Evolutionary conservation across 2,113 vertebrate species (phyloP).

Genomic region (Ptychochromis oligacanthus): DNA sequence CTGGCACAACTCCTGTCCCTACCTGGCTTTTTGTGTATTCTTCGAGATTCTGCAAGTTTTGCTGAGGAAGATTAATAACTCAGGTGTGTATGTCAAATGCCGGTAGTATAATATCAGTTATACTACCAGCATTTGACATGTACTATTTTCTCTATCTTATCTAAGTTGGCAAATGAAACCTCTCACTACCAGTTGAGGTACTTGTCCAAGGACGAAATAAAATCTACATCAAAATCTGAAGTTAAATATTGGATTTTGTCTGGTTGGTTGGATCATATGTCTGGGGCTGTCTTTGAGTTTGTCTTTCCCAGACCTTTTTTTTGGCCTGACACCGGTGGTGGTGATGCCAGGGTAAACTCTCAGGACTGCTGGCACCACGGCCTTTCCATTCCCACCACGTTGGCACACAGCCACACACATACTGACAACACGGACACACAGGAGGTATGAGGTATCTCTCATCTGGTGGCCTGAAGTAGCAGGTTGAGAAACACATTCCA

Average conservation of each 20-base stretch:
- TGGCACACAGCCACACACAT: slow-evolving; percentile 20
- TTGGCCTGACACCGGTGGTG: slow-evolving; percentile 1
- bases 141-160: not conserved
- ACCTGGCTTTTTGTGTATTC: not conserved
- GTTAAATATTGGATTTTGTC: not conserved
- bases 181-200: not conserved
- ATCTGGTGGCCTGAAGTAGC: slow-evolving; percentile 58
- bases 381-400: slow-evolving; percentile 33
- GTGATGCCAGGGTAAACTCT: slow-evolving; percentile 42
- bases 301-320: slow-evolving; percentile 18
- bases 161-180: not conserved
- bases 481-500: slow-evolving; percentile 61
- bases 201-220: not conserved
- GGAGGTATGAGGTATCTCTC: slow-evolving; percentile 65
- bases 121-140: too few species aligned
- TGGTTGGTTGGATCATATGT: slow-evolving; percentile 1
- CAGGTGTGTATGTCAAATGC: not conserved
- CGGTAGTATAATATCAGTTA: not conserved
- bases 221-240: not conserved
- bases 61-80: not conserved
- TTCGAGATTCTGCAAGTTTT: not conserved
- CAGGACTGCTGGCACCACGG: slow-evolving; percentile 31
- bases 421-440: slow-evolving; percentile 24
- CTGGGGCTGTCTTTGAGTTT: not conserved
- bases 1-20: not conserved